These are phyloP conservation scores for Thomomys bottae DNA, from an alignment of 2,113 vertebrate species.

Conservation along the genomic window DNA sequence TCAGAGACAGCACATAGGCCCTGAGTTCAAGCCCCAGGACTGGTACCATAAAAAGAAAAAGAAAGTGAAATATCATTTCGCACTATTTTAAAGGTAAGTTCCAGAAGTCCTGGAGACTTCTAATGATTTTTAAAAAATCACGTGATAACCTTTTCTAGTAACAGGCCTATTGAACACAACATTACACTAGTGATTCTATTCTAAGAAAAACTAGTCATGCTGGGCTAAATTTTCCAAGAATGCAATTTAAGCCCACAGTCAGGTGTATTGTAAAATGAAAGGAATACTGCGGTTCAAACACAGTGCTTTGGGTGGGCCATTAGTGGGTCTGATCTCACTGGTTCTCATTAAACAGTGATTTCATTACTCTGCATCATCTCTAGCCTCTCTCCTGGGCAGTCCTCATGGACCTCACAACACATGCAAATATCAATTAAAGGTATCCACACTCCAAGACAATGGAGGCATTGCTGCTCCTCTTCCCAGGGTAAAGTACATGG, in stretches of 20 bases:
- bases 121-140: constrained; percentile 68
- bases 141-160: constrained; percentile 72
- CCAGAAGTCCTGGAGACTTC: constrained; percentile 60
- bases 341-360: constrained; percentile 78
- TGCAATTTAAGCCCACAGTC: constrained; percentile 77
- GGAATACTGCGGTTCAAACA: constrained; percentile 63
- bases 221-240: constrained; percentile 81
- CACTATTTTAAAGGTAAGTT: constrained; percentile 53
- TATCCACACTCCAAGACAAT: constrained; percentile 9
- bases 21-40: too few relatives aligned
- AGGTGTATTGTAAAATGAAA: constrained; percentile 74
- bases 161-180: constrained; percentile 68
- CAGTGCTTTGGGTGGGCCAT: constrained; percentile 66
- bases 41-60: too few relatives aligned
- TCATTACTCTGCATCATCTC: constrained; percentile 72
- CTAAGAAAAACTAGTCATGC: constrained; percentile 73
- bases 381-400: constrained; percentile 63
- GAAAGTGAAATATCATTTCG: constrained; percentile 13
- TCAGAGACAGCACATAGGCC: too few relatives aligned
- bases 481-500: constrained; percentile 43
- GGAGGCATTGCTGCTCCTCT: constrained; percentile 21
- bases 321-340: constrained; percentile 71
- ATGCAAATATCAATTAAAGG: constrained; percentile 75
- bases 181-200: constrained; percentile 69
- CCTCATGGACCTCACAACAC: constrained; percentile 65